Percentiles rank a stretch among this genome's conserved stretches.
phyloP scores from a whole-genome alignment of 2,797 vertebrate species.

The Philypnodon macrostomus region DNA sequence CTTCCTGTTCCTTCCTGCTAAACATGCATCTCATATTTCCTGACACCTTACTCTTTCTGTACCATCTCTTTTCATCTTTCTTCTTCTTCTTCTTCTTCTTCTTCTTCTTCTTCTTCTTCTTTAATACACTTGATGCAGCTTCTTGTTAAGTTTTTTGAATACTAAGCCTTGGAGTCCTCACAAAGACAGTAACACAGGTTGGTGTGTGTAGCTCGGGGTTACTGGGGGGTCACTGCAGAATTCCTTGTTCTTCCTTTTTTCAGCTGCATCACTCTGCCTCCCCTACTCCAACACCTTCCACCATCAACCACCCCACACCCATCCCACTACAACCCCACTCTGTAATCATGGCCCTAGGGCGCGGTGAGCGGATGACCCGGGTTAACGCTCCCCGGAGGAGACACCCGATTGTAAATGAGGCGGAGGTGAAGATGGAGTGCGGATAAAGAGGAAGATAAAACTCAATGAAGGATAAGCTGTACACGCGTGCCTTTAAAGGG shows the following conservation, averaged over 20 bases:
- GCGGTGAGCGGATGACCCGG: constrained; percentile 45
- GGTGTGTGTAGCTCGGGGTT: constrained; percentile 19
- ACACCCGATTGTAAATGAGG: constrained; percentile 63
- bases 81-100: neutral
- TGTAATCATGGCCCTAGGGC: constrained; percentile 65
- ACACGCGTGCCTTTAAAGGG: constrained; percentile 52
- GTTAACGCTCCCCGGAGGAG: constrained; percentile 64
- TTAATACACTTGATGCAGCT: too few relatives aligned
- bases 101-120: too few relatives aligned
- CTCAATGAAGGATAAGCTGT: constrained; percentile 45
- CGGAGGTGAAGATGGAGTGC: constrained; percentile 65
- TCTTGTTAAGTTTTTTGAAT: neutral
- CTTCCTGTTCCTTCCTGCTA: too few relatives aligned
- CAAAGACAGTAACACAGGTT: neutral
- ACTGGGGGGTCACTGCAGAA: constrained; percentile 35
- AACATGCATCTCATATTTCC: too few relatives aligned
- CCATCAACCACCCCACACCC: constrained; percentile 22
- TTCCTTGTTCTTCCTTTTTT: constrained; percentile 24
- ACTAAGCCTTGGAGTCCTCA: neutral
- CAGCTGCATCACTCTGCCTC: constrained; percentile 35
- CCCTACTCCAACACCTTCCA: constrained; percentile 4
- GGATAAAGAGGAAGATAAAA: constrained; percentile 67
- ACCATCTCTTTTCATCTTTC: neutral
- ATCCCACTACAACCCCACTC: constrained; percentile 2
- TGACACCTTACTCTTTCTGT: too few relatives aligned